Evolutionary conservation across 2,113 vertebrate species (phyloP).

Genomic region (Sinocyclocheilus rhinocerous): DNA sequence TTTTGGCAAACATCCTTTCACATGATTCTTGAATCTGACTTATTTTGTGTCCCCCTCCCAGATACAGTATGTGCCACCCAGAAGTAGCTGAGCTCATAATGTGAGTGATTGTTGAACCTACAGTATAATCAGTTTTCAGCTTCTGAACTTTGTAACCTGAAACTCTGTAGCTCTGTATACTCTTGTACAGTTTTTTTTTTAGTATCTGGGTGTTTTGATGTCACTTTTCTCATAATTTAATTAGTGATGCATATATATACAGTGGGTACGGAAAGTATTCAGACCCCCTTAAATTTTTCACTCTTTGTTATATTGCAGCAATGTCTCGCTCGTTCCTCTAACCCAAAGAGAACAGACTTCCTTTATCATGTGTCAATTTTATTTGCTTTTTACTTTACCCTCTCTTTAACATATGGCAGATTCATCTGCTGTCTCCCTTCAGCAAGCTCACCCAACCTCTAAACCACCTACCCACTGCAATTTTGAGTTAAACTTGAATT

Average conservation of each 20-base stretch:
- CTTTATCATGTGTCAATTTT: conserved; percentile 53
- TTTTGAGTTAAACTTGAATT: conserved; percentile 80
- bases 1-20: conserved; percentile 20
- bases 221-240: too few relatives aligned
- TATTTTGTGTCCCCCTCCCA: neutral
- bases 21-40: neutral
- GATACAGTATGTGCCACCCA: neutral
- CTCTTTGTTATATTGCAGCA: too few relatives aligned
- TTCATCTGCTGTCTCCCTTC: conserved; percentile 45
- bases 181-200: neutral
- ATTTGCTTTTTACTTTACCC: conserved; percentile 45
- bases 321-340: conserved; percentile 47
- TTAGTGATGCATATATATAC: too few relatives aligned
- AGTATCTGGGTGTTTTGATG: too few relatives aligned
- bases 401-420: conserved; percentile 42
- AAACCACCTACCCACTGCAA: conserved; percentile 72
- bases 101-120: neutral
- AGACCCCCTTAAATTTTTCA: too few relatives aligned
- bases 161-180: neutral
- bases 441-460: conserved; percentile 58
- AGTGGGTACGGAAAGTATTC: too few relatives aligned
- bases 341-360: conserved; percentile 56
- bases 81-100: neutral
- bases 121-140: neutral
- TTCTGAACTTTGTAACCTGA: neutral